A percentile compares a stretch with the other conserved stretches of the same genome.
Conservation (phyloP, 1,140 invertebrate species). For the Drosophila gunungcola region DNA sequence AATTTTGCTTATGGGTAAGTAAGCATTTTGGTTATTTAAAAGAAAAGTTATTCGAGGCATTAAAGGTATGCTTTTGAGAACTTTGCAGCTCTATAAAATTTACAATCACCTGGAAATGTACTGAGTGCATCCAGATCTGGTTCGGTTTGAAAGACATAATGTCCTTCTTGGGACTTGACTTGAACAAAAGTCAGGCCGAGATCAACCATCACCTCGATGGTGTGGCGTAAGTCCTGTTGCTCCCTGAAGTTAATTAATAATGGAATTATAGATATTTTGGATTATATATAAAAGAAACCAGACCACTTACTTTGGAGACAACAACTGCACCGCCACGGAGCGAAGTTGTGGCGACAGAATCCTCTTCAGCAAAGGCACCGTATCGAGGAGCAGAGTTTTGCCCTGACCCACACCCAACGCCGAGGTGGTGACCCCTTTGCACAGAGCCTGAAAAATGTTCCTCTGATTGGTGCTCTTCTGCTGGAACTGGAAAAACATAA, state of each 20-base stretch:
- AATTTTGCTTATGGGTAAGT: no score
- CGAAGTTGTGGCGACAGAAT: constrained; percentile 92
- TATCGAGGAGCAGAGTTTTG: constrained; percentile 88
- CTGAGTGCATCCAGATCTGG: constrained; percentile 87
- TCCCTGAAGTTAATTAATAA: constrained; percentile 86
- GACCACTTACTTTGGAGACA: constrained; percentile 59
- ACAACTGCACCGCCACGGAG: constrained; percentile 88
- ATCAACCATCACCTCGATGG: constrained; percentile 94
- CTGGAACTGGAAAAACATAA: constrained; percentile 85
- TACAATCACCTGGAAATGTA: constrained; percentile 65
- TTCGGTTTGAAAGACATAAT: constrained; percentile 92
- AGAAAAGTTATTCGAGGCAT: no score
- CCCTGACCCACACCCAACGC: constrained; percentile 87
- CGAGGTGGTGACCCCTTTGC: constrained; percentile 87
- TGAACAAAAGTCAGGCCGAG: constrained; percentile 95
- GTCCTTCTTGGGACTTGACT: constrained; percentile 90
- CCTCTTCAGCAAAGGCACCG: constrained; percentile 90
- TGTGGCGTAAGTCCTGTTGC: constrained; percentile 88
- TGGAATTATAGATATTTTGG: background rate
- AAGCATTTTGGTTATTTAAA: no score
- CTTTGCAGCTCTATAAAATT: no score
- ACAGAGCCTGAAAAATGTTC: constrained; percentile 87
- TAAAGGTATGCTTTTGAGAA: no score
- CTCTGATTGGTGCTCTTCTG: constrained; percentile 86
- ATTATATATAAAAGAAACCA: background rate